Evolutionary conservation across 2,113 vertebrate species (phyloP).

Genomic region (Platichthys flesus): DNA sequence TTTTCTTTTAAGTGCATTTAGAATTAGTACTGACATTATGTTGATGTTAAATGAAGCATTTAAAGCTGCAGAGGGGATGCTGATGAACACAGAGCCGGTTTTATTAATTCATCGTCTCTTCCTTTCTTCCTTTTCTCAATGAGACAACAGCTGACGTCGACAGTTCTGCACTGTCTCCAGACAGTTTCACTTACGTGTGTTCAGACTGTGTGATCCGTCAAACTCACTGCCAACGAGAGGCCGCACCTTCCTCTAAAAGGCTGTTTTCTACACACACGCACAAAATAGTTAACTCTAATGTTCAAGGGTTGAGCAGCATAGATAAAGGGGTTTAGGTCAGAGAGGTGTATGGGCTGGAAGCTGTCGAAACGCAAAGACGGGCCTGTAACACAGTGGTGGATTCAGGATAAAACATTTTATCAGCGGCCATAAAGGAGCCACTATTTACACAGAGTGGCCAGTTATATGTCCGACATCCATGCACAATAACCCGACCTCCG

Average conservation of each 20-base stretch:
- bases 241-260: background rate
- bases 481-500: no score
- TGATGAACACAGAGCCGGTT: background rate
- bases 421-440: no score
- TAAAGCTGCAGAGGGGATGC: background rate
- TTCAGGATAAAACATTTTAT: no score
- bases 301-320: no score
- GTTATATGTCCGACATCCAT: no score
- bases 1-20: constrained; percentile 1
- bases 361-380: no score
- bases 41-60: background rate
- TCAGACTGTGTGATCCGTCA: background rate
- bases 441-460: no score
- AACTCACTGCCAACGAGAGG: background rate
- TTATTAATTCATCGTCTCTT: background rate
- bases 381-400: no score
- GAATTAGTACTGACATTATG: background rate
- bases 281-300: no score
- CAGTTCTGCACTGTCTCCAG: background rate
- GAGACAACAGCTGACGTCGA: background rate
- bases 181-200: background rate
- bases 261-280: background rate
- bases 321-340: no score
- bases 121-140: background rate
- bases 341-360: no score